Conservation (phyloP, 2,888 invertebrate species). For the Hypomecis atomaria region DNA sequence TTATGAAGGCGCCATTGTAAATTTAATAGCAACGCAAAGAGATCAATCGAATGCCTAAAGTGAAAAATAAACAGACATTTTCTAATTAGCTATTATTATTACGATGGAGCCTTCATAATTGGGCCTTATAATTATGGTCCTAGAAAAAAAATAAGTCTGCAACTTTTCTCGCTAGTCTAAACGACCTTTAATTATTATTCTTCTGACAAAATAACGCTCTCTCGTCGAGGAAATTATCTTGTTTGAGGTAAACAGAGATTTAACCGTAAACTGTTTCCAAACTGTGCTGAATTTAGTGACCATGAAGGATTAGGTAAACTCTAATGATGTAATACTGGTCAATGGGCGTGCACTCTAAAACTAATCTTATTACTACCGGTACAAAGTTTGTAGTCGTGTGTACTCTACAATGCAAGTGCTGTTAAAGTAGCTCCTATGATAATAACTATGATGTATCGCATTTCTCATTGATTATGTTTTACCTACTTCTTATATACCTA, state of each 20-base stretch:
- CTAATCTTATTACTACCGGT: neutral
- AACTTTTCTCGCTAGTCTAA: constrained; percentile 4
- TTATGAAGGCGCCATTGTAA: too few species aligned
- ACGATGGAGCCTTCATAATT: too few species aligned
- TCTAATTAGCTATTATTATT: too few species aligned
- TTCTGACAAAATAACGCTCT: constrained; percentile 23
- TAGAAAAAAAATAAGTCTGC: too few species aligned
- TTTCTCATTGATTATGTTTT: neutral
- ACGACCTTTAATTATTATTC: neutral
- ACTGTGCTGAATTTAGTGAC: constrained; percentile 27
- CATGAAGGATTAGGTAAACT: constrained; percentile 25
- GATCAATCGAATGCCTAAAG: too few species aligned
- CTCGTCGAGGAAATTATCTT: constrained; percentile 16
- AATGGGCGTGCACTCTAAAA: constrained; percentile 5
- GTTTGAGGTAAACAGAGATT: constrained; percentile 17
- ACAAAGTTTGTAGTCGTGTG: constrained; percentile 20
- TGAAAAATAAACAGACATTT: too few species aligned
- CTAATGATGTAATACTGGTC: constrained; percentile 24
- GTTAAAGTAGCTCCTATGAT: neutral
- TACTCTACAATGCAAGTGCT: constrained; percentile 19
- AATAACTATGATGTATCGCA: constrained; percentile 6
- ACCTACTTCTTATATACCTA: neutral
- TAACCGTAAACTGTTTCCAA: constrained; percentile 19
- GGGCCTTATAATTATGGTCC: too few species aligned
- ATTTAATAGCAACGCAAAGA: too few species aligned